A percentile compares a stretch with the other conserved stretches of the same genome.
phyloP scores from a whole-genome alignment of 2,888 invertebrate genomes.

The Nasonia oneida region DNA sequence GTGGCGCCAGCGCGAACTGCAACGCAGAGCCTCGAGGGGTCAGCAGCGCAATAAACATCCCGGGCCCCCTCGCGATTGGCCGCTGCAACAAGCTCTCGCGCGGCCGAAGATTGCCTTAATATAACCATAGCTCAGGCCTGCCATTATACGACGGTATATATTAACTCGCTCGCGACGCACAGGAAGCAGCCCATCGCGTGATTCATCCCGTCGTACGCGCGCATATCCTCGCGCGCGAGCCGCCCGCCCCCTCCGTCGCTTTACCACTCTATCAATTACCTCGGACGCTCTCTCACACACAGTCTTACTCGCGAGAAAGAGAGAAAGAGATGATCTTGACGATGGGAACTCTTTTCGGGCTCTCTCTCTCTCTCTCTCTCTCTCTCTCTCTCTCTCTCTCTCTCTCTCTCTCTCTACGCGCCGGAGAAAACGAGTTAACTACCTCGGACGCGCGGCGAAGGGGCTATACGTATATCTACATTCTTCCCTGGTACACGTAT shows the following conservation, averaged over 20 bases:
- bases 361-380: neutral
- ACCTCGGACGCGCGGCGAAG: constrained; percentile 9
- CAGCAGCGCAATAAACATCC: constrained; percentile 4
- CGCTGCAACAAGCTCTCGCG: neutral
- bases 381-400: too few relatives aligned
- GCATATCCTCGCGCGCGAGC: neutral
- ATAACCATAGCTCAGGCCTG: neutral
- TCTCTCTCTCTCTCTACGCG: neutral
- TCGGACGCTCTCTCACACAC: neutral
- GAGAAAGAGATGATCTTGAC: constrained; percentile 55
- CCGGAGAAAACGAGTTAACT: constrained; percentile 57
- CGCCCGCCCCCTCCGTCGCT: constrained; percentile 54
- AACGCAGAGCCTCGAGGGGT: neutral
- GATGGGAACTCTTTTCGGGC: constrained; percentile 61
- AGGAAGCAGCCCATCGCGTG: constrained; percentile 58
- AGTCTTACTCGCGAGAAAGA: neutral
- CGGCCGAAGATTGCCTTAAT: constrained; percentile 18
- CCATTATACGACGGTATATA: neutral
- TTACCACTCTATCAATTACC: constrained; percentile 66
- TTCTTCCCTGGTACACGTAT: neutral
- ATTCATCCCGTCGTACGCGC: constrained; percentile 51
- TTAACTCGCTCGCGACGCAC: constrained; percentile 11
- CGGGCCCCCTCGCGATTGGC: neutral
- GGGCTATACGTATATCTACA: neutral
- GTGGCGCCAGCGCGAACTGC: neutral